Percentiles rank a stretch among this genome's conserved stretches.
Evolutionary conservation across 2,113 vertebrate species (phyloP).

Genomic region (Australoheros scitulus): DNA sequence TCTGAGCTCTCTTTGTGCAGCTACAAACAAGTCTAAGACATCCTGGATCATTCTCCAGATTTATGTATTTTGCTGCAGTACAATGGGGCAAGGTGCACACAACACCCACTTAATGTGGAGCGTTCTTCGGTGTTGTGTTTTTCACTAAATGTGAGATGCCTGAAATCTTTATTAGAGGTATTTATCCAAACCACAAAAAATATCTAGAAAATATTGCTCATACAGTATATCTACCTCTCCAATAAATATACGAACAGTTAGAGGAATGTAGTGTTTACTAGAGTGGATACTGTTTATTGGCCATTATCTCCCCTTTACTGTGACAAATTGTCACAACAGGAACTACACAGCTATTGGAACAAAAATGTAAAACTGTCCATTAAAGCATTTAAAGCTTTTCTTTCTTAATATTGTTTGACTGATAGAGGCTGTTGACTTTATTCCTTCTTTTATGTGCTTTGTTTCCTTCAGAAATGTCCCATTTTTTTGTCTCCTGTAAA

Average conservation of each 20-base stretch:
- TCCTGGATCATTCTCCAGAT: neutral
- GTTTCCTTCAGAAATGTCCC: neutral
- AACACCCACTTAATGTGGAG: neutral
- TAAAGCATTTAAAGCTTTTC: conserved; percentile 14
- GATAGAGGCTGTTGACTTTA: neutral
- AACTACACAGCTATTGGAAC: neutral
- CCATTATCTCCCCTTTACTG: neutral
- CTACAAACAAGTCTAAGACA: neutral
- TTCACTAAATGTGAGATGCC: neutral
- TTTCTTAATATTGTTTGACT: conserved; percentile 2
- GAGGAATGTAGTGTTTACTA: neutral
- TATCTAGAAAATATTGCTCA: neutral
- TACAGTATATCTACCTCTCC: neutral
- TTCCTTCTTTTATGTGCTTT: neutral
- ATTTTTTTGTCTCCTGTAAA: neutral
- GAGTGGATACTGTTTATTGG: conserved; percentile 13
- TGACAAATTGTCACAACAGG: conserved; percentile 16
- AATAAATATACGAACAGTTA: neutral
- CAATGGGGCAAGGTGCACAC: neutral
- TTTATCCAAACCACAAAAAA: neutral
- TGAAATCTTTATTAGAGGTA: neutral
- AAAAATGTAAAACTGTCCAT: neutral
- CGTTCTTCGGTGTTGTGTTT: neutral
- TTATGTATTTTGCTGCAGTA: neutral
- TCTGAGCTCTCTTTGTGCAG: neutral